These are phyloP conservation scores for Heliconius congener DNA, from an alignment of 1,140 invertebrate species.

Conservation along the genomic window DNA sequence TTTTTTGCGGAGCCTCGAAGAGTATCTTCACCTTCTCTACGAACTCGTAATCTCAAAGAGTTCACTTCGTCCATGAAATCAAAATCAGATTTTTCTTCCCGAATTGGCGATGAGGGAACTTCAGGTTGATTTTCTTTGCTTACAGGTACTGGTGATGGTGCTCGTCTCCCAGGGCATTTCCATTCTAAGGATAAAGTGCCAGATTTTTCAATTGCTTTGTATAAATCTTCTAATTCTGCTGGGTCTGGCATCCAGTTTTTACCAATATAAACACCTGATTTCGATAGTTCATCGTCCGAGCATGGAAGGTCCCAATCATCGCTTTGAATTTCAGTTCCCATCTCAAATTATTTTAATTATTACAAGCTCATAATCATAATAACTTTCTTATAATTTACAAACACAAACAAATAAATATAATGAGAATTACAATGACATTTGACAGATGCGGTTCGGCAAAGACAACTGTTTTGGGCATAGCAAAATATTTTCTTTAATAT, in stretches of 20 bases:
- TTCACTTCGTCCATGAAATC: constrained; percentile 89
- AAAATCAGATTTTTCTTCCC: constrained; percentile 87
- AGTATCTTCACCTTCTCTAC: constrained; percentile 84
- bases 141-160: constrained; percentile 78
- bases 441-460: too few relatives aligned
- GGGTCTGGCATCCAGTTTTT: constrained; percentile 75
- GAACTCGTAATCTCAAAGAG: constrained; percentile 84
- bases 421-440: too few relatives aligned
- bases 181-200: constrained; percentile 82
- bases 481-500: too few relatives aligned
- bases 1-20: constrained; percentile 88
- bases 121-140: constrained; percentile 73
- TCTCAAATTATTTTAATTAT: constrained; percentile 20
- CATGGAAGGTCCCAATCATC: constrained; percentile 82
- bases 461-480: too few relatives aligned
- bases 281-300: constrained; percentile 83
- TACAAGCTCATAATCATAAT: neutral
- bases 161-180: constrained; percentile 84
- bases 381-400: too few relatives aligned
- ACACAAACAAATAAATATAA: too few relatives aligned
- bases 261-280: constrained; percentile 61
- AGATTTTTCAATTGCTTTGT: constrained; percentile 82
- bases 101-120: constrained; percentile 59
- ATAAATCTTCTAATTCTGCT: constrained; percentile 82
- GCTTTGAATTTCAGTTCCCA: constrained; percentile 71